Conservation (phyloP, 2,888 invertebrate species). For the Auanema sp. region DNA sequence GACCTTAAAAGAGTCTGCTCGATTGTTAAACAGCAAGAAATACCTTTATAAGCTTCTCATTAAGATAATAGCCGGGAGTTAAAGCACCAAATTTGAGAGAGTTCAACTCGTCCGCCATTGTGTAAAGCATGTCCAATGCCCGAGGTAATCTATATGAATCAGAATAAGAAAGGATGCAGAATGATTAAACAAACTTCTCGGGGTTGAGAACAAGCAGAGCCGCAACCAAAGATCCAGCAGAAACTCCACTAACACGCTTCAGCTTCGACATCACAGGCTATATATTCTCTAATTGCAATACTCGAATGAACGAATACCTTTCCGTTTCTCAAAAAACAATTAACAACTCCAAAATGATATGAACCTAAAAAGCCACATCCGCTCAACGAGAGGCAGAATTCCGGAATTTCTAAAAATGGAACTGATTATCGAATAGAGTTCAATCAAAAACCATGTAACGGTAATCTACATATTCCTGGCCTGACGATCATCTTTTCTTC, state of each 20-base stretch:
- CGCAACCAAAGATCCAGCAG: conserved; percentile 58
- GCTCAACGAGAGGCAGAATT: conserved; percentile 40
- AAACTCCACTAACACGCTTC: conserved; percentile 49
- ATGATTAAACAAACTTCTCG: conserved; percentile 32
- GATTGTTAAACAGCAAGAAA: background rate
- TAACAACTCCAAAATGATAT: conserved; percentile 60
- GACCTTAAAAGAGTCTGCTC: conserved; percentile 19
- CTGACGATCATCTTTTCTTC: conserved; percentile 18
- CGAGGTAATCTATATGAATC: conserved; percentile 29
- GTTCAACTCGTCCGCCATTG: conserved; percentile 58
- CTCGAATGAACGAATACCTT: conserved; percentile 26
- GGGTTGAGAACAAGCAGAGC: conserved; percentile 48
- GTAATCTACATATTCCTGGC: conserved; percentile 22
- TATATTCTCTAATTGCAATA: background rate
- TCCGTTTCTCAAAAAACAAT: conserved; percentile 50
- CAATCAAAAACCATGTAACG: conserved; percentile 16
- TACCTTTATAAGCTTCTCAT: conserved; percentile 43
- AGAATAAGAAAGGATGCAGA: background rate
- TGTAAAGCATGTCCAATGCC: conserved; percentile 49
- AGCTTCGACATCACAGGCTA: conserved; percentile 38
- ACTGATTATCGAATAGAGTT: background rate
- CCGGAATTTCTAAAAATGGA: conserved; percentile 14
- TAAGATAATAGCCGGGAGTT: conserved; percentile 58
- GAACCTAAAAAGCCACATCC: conserved; percentile 61
- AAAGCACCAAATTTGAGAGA: conserved; percentile 55